Percentiles rank a stretch among this genome's conserved stretches.
These are phyloP conservation scores for Acanthisitta chloris DNA, from an alignment of 2,113 vertebrate genomes.

Conservation along the genomic window DNA sequence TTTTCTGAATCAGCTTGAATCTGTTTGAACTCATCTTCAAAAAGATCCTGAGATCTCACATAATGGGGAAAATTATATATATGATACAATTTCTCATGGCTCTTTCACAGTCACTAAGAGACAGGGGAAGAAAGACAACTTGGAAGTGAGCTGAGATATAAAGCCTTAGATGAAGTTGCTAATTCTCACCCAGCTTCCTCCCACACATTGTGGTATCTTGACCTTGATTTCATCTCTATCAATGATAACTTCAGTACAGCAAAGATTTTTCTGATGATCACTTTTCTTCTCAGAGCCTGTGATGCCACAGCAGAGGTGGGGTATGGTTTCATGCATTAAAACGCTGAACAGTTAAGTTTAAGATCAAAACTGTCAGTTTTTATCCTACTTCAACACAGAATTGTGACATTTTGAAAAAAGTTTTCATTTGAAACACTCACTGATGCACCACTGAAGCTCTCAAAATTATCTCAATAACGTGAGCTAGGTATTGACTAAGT, in stretches of 20 bases:
- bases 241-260: conserved; percentile 26
- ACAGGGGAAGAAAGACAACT: conserved; percentile 22
- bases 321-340: background rate
- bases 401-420: background rate
- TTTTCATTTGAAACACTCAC: background rate
- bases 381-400: background rate
- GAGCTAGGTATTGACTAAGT: background rate
- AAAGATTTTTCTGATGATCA: conserved; percentile 16
- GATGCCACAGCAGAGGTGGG: background rate
- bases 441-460: background rate
- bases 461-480: background rate
- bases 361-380: background rate
- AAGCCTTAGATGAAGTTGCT: conserved; percentile 24
- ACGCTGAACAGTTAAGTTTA: background rate
- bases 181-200: conserved; percentile 53
- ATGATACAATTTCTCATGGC: conserved; percentile 18
- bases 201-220: conserved; percentile 33
- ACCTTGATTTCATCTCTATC: conserved; percentile 56
- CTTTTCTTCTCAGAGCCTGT: background rate
- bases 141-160: background rate
- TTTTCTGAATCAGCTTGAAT: background rate
- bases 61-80: conserved; percentile 1
- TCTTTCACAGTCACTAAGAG: conserved; percentile 20
- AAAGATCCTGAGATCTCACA: conserved; percentile 14
- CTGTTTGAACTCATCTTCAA: conserved; percentile 35